A percentile compares a stretch with the other conserved stretches of the same genome.
These are phyloP conservation scores for Aegypius monachus DNA, from an alignment of 2,113 vertebrate species.

Conservation along the genomic window DNA sequence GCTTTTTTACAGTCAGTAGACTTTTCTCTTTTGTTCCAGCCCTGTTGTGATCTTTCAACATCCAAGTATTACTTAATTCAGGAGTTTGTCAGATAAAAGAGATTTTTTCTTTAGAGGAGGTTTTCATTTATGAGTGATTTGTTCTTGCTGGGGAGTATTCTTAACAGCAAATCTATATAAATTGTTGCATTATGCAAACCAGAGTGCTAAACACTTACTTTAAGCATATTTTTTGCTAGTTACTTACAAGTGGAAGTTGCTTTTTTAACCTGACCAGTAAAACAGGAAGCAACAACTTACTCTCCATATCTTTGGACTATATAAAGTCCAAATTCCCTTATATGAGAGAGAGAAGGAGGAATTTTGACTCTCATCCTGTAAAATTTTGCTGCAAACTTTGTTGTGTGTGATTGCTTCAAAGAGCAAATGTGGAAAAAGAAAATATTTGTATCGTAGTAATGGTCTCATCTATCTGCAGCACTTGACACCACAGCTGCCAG, in stretches of 20 bases:
- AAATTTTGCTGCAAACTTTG: background rate
- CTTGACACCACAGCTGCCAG: constrained; percentile 33
- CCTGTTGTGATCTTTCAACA: constrained; percentile 25
- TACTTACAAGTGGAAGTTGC: background rate
- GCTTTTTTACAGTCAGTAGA: background rate
- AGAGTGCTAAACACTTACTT: background rate
- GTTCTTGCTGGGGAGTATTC: background rate
- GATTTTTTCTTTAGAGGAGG: background rate
- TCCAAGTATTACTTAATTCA: constrained; percentile 6
- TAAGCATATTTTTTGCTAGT: background rate
- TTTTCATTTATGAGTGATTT: constrained; percentile 18
- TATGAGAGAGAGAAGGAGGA: background rate
- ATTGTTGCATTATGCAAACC: background rate
- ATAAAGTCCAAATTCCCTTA: background rate
- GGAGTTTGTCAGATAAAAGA: background rate
- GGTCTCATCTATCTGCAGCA: constrained; percentile 10
- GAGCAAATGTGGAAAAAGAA: background rate
- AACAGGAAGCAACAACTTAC: background rate
- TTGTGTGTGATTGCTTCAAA: background rate
- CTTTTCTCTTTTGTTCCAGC: constrained; percentile 26
- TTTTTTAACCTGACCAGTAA: background rate
- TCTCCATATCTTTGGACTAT: background rate
- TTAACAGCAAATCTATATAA: background rate
- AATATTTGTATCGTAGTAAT: constrained; percentile 1
- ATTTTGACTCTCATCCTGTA: background rate